phyloP scores from a whole-genome alignment of 2,797 vertebrate species.

The Otus scops region DNA sequence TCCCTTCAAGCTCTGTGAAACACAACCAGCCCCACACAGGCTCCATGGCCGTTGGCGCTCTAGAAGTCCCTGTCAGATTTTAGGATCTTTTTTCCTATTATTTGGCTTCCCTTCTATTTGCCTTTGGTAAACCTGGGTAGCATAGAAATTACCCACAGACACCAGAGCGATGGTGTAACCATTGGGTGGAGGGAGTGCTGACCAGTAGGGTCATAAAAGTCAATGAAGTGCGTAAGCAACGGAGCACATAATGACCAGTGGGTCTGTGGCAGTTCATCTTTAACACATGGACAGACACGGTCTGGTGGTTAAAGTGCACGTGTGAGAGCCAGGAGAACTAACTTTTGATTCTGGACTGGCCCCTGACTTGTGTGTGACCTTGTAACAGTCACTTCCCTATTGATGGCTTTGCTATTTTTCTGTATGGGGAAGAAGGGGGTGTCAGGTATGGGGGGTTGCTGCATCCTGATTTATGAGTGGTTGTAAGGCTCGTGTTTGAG shows the following conservation, averaged over 20 bases:
- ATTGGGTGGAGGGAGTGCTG: not conserved
- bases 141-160: not conserved
- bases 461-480: not conserved
- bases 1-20: not conserved
- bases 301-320: rapidly evolving
- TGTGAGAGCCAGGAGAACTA: not conserved
- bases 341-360: not conserved
- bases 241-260: not conserved
- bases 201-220: not conserved
- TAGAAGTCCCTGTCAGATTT: not conserved
- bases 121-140: not conserved
- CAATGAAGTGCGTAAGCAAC: not conserved
- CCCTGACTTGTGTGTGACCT: not conserved
- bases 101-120: not conserved
- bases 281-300: not conserved
- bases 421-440: not conserved
- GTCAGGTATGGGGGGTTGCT: not conserved
- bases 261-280: not conserved
- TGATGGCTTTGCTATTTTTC: not conserved
- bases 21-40: rapidly evolving
- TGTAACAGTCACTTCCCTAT: not conserved
- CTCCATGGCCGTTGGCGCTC: rapidly evolving
- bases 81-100: not conserved
- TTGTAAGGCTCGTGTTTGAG: rapidly evolving
- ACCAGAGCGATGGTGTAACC: not conserved